Base-by-base conservation (phyloP, 2,113 vertebrate genomes). In the Callipepla californica region DNA sequence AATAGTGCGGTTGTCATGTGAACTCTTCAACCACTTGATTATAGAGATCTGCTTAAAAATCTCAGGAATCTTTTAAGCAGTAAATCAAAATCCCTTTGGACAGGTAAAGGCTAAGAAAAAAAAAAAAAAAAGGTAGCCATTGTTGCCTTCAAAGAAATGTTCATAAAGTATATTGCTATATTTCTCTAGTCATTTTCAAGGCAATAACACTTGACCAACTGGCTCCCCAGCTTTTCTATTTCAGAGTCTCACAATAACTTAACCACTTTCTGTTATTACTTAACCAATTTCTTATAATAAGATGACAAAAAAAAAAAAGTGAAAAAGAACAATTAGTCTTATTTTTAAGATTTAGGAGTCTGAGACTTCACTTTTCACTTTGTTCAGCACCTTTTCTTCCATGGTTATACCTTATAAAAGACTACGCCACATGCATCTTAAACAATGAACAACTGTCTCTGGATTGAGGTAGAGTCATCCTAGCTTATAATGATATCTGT, bases 11-110 rank as follows among this genome's bases (percentile, higher is more conserved):
- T 47, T 72, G 19, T 61, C 57, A 69, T 57, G 16, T 53, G 20
- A 92, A 88, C 11, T 58, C 28, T 69, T 92, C 59, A 66, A 47
- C 63, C 90, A 25, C 55, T 80, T 77, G 40, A 47, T 66, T 80
- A 48, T 6, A 42, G 38, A 73, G 22, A 50, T 44, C 19, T 25
- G 34, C 21, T 58, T 40, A 23, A 87, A 92, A 76, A 58, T 20
- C 48, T 72, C 59, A 85, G 32, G 59, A 76, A 74, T 28, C 15
- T 8, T 8, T 77, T 66, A 28, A 11, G 26, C 8, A 69, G n/a
- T 77, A 80, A 83, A 88, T 58, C 19, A 57, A 2, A 77, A 48
- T 57, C 17, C 17, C 17, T 50, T 26, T 77, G 55, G 23, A 48
- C 2, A 66, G 18, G 17, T 23, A 28, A 80, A 66, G 28, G 55